Evolutionary conservation across 2,888 invertebrate genomes (phyloP).

Genomic region (Chouioia cunea): DNA sequence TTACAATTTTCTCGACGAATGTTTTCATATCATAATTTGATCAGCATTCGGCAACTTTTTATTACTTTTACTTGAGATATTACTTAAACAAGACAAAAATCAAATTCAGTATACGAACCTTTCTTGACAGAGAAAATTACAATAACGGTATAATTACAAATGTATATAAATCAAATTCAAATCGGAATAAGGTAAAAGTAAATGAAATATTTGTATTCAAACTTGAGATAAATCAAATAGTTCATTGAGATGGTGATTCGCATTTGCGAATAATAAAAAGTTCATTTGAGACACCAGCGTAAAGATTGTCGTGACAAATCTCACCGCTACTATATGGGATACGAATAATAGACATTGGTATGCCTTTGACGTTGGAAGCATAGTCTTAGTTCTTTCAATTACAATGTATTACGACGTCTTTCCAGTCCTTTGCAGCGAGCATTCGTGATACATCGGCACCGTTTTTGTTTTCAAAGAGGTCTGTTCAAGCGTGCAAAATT

Average conservation of each 20-base stretch:
- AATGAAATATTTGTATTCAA: constrained; percentile 24
- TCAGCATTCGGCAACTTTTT: too few species aligned
- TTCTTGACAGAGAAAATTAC: too few species aligned
- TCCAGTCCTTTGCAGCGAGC: too few species aligned
- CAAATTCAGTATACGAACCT: too few species aligned
- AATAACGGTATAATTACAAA: too few species aligned
- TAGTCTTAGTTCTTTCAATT: constrained; percentile 28
- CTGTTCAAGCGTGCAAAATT: constrained; percentile 5
- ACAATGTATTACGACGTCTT: constrained; percentile 38
- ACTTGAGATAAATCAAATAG: constrained; percentile 18
- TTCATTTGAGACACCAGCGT: background rate
- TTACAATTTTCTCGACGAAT: too few species aligned
- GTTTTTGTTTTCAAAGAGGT: constrained; percentile 26
- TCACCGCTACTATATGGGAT: background rate
- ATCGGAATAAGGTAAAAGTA: too few species aligned
- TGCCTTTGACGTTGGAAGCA: constrained; percentile 24
- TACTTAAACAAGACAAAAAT: too few species aligned
- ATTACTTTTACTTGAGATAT: too few species aligned
- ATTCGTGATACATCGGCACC: background rate
- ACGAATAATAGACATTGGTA: constrained; percentile 26
- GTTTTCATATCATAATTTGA: too few species aligned
- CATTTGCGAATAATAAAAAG: constrained; percentile 10
- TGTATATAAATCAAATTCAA: too few species aligned
- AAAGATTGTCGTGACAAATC: background rate
- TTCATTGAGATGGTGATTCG: background rate